Percentiles rank a stretch among this genome's conserved stretches.
phyloP scores from a whole-genome alignment of 2,113 vertebrate genomes.

The Edolisoma coerulescens region DNA sequence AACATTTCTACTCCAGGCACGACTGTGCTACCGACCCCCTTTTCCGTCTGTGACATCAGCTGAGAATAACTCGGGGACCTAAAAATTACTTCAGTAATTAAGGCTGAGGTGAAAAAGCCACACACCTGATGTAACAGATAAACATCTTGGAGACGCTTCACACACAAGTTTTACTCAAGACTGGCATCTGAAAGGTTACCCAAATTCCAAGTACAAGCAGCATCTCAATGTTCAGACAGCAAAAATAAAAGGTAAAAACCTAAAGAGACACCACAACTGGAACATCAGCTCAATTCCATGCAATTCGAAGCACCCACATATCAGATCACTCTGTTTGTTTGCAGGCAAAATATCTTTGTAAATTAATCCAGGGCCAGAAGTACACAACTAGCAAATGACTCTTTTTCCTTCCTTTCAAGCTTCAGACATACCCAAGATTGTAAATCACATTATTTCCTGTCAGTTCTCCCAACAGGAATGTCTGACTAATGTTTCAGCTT shows the following conservation, averaged over 20 bases:
- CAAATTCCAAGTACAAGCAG: neutral
- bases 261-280: neutral
- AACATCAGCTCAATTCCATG: neutral
- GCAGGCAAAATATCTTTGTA: neutral
- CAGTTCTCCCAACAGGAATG: neutral
- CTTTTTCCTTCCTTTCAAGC: neutral
- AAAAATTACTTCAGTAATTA: neutral
- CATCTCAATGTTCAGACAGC: neutral
- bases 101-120: neutral
- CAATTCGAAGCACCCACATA: neutral
- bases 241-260: neutral
- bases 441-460: slow-evolving; percentile 8
- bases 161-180: neutral
- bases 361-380: neutral
- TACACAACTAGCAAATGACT: neutral
- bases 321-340: neutral
- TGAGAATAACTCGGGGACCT: neutral
- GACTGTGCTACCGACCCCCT: fast-evolving
- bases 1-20: neutral
- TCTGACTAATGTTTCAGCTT: slow-evolving; percentile 13
- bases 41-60: neutral
- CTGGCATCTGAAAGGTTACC: neutral
- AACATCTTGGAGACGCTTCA: neutral
- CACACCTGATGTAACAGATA: neutral
- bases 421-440: neutral